Percentiles rank a stretch among this genome's conserved stretches.
Evolutionary conservation across 92 coral and sea anemone genomes (phyloP).

Genomic region (Umimayanthus chanpuru): DNA sequence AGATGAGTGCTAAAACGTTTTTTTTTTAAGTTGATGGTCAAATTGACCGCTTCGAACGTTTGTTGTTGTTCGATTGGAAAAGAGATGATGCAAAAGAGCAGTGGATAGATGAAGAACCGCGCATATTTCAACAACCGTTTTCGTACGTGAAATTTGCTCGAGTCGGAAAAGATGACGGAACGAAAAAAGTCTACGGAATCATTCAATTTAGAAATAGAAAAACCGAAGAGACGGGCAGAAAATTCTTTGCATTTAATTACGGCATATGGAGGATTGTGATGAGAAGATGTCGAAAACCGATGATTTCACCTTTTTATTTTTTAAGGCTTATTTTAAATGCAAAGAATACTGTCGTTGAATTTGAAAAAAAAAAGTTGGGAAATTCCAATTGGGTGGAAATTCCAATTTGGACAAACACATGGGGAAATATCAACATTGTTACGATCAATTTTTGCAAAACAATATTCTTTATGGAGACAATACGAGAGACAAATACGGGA

Average conservation of each 20-base stretch:
- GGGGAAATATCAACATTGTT: constrained; percentile 10
- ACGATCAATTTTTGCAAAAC: constrained; percentile 8
- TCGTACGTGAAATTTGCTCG: constrained; percentile 9
- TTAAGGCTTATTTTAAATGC: constrained; percentile 12
- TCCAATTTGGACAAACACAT: constrained; percentile 9
- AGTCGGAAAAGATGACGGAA: constrained; percentile 9
- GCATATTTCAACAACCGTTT: constrained; percentile 7
- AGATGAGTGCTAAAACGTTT: background rate
- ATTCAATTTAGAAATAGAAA: constrained; percentile 10
- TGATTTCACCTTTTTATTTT: constrained; percentile 11
- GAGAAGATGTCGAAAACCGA: constrained; percentile 8
- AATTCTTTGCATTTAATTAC: constrained; percentile 11
- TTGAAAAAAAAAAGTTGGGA: constrained; percentile 9
- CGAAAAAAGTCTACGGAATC: constrained; percentile 12
- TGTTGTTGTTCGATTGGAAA: background rate
- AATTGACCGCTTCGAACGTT: background rate
- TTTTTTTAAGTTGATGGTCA: background rate
- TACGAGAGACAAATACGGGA: too few species aligned
- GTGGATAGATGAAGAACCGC: constrained; percentile 9
- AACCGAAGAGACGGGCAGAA: constrained; percentile 16
- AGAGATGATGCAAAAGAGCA: constrained; percentile 8
- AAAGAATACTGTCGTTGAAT: too few species aligned
- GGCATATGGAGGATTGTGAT: constrained; percentile 10
- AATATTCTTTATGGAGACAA: constrained; percentile 8
- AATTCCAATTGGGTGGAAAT: constrained; percentile 13